Evolutionary conservation across 2,113 vertebrate species (phyloP).

Genomic region (Geococcyx californianus): DNA sequence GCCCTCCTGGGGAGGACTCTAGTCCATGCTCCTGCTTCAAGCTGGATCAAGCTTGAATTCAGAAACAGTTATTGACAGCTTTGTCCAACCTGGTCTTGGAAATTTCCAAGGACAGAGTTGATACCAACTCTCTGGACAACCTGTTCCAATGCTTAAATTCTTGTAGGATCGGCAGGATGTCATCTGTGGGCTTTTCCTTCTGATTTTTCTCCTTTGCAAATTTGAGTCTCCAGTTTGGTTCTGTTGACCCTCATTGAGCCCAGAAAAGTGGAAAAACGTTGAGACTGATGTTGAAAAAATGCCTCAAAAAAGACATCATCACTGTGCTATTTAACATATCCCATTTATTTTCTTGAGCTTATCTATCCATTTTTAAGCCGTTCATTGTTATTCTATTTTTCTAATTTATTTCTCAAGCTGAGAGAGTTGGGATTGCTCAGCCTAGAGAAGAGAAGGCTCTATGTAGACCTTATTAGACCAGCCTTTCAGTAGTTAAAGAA

Average conservation of each 20-base stretch:
- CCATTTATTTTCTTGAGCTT: background rate
- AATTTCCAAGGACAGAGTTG: background rate
- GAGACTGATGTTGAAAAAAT: background rate
- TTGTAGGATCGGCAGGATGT: background rate
- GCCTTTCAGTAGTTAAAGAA: too few species aligned
- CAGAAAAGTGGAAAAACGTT: background rate
- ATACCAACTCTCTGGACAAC: background rate
- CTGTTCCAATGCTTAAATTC: background rate
- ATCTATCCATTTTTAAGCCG: background rate
- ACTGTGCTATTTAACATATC: background rate
- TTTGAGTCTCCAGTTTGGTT: background rate
- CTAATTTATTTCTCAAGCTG: background rate
- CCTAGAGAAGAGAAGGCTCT: too few species aligned
- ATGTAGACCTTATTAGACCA: too few species aligned
- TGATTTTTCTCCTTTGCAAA: background rate
- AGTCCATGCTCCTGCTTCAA: background rate
- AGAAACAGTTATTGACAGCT: background rate
- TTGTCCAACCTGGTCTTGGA: background rate
- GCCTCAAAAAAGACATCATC: background rate
- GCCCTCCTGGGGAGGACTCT: rapidly evolving
- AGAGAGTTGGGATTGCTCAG: too few species aligned
- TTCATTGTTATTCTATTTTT: background rate
- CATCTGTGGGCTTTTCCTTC: background rate
- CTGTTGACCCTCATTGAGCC: background rate
- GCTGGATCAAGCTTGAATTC: background rate